Conservation (phyloP, 2,888 invertebrate species). For the Agapostemon virescens region DNA sequence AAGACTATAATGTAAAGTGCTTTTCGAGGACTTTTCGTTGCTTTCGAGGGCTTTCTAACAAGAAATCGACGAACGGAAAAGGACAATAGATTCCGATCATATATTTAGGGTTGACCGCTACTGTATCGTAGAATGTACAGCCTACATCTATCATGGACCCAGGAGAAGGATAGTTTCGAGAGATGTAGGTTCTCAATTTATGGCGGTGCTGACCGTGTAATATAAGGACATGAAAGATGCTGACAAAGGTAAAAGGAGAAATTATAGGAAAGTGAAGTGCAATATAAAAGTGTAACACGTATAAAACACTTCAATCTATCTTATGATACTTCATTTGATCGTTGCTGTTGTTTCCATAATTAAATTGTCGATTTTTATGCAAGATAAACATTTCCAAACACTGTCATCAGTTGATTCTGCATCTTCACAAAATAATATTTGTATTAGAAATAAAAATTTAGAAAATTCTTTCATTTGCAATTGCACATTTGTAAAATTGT, state of each 20-base stretch:
- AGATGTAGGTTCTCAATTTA: constrained; percentile 43
- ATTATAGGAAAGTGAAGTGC: background rate
- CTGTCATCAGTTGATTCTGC: too few relatives aligned
- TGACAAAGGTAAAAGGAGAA: background rate
- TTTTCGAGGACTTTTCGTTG: background rate
- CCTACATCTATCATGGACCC: constrained; percentile 40
- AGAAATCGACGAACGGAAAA: background rate
- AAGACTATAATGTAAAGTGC: background rate
- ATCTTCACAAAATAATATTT: too few relatives aligned
- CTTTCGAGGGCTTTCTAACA: background rate
- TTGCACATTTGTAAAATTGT: too few relatives aligned
- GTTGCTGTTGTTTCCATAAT: too few relatives aligned
- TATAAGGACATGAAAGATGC: background rate
- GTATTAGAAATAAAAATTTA: too few relatives aligned
- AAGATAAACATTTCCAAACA: too few relatives aligned
- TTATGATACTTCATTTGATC: background rate
- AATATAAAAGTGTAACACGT: background rate
- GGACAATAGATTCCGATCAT: constrained; percentile 13
- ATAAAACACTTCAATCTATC: background rate
- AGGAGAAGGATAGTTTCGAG: constrained; percentile 30
- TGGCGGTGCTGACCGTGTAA: constrained; percentile 20
- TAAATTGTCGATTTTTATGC: too few relatives aligned
- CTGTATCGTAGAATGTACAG: background rate
- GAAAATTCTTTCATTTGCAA: too few relatives aligned
- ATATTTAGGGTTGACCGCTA: constrained; percentile 18